Conservation (phyloP, 92 coral and sea anemone species). For the Actinostola sp. region DNA sequence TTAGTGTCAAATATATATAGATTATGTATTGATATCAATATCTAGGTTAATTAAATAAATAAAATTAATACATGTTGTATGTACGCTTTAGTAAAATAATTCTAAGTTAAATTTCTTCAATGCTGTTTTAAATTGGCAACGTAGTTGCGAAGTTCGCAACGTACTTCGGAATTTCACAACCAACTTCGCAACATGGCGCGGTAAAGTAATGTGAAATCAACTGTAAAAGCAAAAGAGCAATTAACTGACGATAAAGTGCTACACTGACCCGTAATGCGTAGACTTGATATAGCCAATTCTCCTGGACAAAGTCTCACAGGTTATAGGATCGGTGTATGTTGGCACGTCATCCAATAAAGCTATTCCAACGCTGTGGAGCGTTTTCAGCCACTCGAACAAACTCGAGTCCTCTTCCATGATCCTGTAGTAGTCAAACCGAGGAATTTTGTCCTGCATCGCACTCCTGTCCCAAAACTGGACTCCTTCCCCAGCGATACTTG, state of each 20-base stretch:
- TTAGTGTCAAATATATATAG: too few relatives aligned
- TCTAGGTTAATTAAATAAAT: too few relatives aligned
- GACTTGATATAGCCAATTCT: slow-evolving; percentile 67
- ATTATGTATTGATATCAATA: too few relatives aligned
- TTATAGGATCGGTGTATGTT: slow-evolving; percentile 6
- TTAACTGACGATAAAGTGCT: background rate
- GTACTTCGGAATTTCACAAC: too few relatives aligned
- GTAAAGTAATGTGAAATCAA: too few relatives aligned
- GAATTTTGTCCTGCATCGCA: slow-evolving; percentile 51
- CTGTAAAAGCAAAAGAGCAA: slow-evolving; percentile 2
- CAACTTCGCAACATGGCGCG: too few relatives aligned
- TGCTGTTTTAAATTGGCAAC: too few relatives aligned
- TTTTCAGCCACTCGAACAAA: slow-evolving; percentile 64
- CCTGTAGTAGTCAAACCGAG: slow-evolving; percentile 41
- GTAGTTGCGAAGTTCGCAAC: too few relatives aligned
- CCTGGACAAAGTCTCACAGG: slow-evolving; percentile 23
- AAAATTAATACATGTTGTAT: too few relatives aligned
- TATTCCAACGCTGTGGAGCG: slow-evolving; percentile 61
- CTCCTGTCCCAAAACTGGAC: slow-evolving; percentile 61
- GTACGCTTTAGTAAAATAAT: too few relatives aligned
- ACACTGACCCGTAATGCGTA: slow-evolving; percentile 79
- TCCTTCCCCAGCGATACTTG: slow-evolving; percentile 46
- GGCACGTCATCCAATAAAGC: slow-evolving; percentile 55
- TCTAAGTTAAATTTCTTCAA: too few relatives aligned
- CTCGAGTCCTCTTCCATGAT: slow-evolving; percentile 50